phyloP scores from a whole-genome alignment of 2,797 vertebrate species.

The Acipenser oxyrinchus region DNA sequence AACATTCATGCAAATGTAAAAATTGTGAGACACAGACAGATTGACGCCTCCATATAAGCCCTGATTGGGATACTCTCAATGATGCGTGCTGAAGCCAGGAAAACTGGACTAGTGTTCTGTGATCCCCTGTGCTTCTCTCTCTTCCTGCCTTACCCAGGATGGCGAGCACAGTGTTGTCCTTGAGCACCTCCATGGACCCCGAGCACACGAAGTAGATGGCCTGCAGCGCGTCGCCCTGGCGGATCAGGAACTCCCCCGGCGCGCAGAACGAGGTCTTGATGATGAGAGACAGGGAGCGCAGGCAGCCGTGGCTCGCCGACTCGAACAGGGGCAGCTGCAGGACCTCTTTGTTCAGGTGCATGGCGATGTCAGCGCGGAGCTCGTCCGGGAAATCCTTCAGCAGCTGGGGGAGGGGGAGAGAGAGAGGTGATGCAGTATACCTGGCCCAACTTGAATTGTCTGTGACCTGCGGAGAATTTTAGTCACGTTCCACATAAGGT shows the following conservation, averaged over 20 bases:
- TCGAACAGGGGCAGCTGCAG: conserved; percentile 51
- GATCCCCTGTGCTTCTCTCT: too few species aligned
- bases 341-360: conserved; percentile 55
- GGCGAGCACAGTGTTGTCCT: conserved; percentile 50
- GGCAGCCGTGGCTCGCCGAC: conserved; percentile 45
- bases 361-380: conserved; percentile 52
- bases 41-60: too few species aligned
- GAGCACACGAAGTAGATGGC: conserved; percentile 54
- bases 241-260: conserved; percentile 51
- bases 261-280: conserved; percentile 50
- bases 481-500: too few species aligned
- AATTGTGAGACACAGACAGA: too few species aligned
- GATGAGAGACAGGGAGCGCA: conserved; percentile 45
- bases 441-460: too few species aligned
- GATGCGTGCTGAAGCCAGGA: too few species aligned
- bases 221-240: conserved; percentile 52
- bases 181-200: conserved; percentile 57
- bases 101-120: too few species aligned
- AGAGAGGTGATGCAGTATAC: background rate
- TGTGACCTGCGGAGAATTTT: too few species aligned
- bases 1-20: too few species aligned
- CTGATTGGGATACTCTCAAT: too few species aligned
- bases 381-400: conserved; percentile 52
- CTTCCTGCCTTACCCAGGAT: conserved; percentile 40
- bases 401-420: conserved; percentile 29